Base-by-base conservation (phyloP, 2,888 invertebrate genomes). In the Cephonodes hylas region DNA sequence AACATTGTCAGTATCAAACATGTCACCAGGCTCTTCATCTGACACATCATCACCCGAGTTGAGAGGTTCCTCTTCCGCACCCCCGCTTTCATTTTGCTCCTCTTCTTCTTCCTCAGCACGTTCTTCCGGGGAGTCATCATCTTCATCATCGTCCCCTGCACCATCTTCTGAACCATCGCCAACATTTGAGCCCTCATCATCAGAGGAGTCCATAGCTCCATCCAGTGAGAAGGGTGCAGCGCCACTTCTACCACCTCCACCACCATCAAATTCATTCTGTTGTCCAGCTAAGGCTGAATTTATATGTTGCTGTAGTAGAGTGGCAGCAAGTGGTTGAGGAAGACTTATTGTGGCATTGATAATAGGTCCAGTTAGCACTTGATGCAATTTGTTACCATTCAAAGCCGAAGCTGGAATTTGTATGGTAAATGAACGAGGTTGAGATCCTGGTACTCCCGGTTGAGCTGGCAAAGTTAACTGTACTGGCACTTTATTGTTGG, bases 1-100 rank as follows among this genome's bases (percentile, higher is more conserved):
- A 63, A 99, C 99, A 93, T 99, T 99, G 75, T 99, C 99, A 45
- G 99, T 99, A 78, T 99, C 99, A 93, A 99, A 99, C 84, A 99
- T 94, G 86, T 99, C 99, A 66, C 96, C 94, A 0, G 97, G 96
- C 81, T 98, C 97, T 79, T 99, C 99, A 84, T 99, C 99, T 58
- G 99, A 99, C 5, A 99, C 98, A 91, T 99, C 99, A 89, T 99
- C 99, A 76, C 96, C 98, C 4, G 98, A 98, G 88, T 99, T 99
- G 0, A 99, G 92, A 0, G 99, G 99, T 81, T 99, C 99, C 93
- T 99, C 94, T 69, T 94, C 94, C 0, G 92, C 88, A 25, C 93
- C 94, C 34, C 94, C 94, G 64, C 93, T 95, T 63, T 95, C 95
- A 69, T 95, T 95, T 22, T 95, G 94, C 72, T 95, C 95, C 66